Conservation (phyloP, 1,140 invertebrate species). For the Tigriopus japonicus region DNA sequence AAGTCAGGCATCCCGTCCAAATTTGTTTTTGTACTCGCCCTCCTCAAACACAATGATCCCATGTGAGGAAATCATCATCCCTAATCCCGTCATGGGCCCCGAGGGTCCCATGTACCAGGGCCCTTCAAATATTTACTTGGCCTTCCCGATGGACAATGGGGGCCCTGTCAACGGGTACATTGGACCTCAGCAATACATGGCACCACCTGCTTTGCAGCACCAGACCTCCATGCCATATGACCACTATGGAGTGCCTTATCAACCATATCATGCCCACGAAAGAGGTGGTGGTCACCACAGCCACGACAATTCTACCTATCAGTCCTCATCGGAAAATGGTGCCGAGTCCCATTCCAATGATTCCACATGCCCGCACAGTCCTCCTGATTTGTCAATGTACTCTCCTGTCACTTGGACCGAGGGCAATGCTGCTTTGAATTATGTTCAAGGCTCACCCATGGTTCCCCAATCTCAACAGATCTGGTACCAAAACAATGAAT, state of each 20-base stretch:
- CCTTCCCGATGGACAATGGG: conserved; percentile 8
- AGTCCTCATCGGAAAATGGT: neutral
- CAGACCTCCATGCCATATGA: neutral
- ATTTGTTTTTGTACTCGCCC: conserved; percentile 12
- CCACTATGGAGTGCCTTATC: neutral
- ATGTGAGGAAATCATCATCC: conserved; percentile 11
- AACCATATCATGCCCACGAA: too few species aligned
- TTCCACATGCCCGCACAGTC: conserved; percentile 9
- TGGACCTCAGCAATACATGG: neutral
- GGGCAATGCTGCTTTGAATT: neutral
- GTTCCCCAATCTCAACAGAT: too few species aligned
- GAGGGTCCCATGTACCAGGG: neutral
- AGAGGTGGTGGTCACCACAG: neutral
- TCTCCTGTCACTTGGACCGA: conserved; percentile 6
- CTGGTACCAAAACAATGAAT: too few species aligned
- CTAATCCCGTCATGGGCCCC: neutral
- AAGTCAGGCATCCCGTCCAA: neutral
- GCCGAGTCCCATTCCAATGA: conserved; percentile 4
- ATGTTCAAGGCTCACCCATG: too few species aligned
- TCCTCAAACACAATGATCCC: conserved; percentile 13
- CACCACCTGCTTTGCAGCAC: neutral
- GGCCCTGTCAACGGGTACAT: neutral
- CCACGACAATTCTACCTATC: neutral
- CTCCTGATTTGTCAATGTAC: conserved; percentile 2
- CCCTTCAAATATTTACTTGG: conserved; percentile 2